phyloP scores from a whole-genome alignment of 2,113 vertebrate genomes.

The Chloropsis cyanopogon region DNA sequence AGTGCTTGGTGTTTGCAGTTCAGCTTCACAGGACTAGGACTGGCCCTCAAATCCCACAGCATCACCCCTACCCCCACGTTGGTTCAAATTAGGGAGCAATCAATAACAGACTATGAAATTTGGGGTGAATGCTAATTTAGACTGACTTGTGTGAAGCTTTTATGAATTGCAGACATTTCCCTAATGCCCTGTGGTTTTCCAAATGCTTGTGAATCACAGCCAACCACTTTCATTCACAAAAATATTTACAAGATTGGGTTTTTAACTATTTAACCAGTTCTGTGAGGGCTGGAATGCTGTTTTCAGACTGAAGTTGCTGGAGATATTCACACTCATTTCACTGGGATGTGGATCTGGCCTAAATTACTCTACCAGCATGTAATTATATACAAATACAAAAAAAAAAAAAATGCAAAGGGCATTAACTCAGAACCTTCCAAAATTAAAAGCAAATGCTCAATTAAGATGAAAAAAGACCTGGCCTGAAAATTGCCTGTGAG shows the following conservation, averaged over 20 bases:
- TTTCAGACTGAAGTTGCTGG: neutral
- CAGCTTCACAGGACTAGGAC: neutral
- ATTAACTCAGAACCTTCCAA: neutral
- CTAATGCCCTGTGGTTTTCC: neutral
- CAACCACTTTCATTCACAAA: constrained; percentile 11
- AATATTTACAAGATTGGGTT: neutral
- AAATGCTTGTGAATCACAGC: neutral
- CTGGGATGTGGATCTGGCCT: neutral
- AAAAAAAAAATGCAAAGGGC: neutral
- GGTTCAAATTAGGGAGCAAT: neutral
- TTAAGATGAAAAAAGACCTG: constrained; percentile 26
- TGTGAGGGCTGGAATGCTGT: neutral
- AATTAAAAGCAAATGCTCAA: constrained; percentile 45
- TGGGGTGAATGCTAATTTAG: neutral
- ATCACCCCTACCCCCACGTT: neutral
- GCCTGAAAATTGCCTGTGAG: neutral
- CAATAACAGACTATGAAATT: neutral
- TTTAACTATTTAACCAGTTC: constrained; percentile 6
- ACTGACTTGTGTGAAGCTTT: neutral
- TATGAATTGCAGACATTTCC: neutral
- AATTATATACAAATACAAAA: neutral
- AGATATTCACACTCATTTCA: neutral
- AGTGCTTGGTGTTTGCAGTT: fast-evolving
- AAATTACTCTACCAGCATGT: neutral
- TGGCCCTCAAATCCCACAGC: neutral